phyloP scores from a whole-genome alignment of 2,113 vertebrate genomes.

The Thomomys bottae region DNA sequence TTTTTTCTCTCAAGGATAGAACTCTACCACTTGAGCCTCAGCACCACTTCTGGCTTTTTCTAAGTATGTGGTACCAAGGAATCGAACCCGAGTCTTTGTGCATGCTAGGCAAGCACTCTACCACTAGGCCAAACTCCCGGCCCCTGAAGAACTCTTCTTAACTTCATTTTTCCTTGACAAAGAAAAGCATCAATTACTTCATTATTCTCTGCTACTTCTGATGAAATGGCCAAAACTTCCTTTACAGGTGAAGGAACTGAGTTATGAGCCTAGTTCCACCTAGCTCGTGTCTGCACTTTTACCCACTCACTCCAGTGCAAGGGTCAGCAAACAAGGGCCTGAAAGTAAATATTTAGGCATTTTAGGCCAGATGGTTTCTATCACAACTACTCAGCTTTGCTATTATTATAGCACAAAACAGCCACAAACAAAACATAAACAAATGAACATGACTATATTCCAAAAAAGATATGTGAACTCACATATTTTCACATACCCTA shows the following conservation, averaged over 20 bases:
- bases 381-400: neutral
- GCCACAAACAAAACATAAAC: neutral
- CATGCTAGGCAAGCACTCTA: no score
- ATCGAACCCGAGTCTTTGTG: no score
- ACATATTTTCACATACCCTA: neutral
- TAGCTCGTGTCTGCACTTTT: neutral
- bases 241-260: neutral
- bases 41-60: no score
- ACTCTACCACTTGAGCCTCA: no score
- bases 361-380: neutral
- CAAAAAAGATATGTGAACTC: neutral
- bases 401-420: neutral
- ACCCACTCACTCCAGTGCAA: neutral
- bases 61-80: no score
- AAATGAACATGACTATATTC: neutral
- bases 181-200: neutral
- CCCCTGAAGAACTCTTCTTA: neutral
- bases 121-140: no score
- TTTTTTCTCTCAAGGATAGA: no score
- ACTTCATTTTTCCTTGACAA: conserved; percentile 16
- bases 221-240: neutral
- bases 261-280: neutral
- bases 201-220: neutral
- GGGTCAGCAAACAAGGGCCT: neutral
- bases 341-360: neutral